Evolutionary conservation across 2,888 invertebrate species (phyloP), one percentile per base, ranked within the genome.

Genomic region (Diaphora mendica): DNA sequence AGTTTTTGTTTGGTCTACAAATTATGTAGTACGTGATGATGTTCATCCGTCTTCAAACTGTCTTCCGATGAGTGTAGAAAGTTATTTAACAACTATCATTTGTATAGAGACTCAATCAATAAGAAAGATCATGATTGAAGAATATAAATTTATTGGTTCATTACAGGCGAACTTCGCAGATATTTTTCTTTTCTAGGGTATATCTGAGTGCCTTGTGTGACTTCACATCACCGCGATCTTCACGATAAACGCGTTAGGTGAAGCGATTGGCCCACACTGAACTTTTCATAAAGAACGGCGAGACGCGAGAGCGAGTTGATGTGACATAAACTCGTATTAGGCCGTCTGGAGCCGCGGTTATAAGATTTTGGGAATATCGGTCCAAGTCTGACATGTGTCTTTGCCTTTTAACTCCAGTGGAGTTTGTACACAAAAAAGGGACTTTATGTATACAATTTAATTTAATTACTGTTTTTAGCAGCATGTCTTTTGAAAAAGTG

Each of bases 1-100:
- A 20, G 48, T 67, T 67, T 67, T 67, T 67, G 67, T 67, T 30
- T 67, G 23, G 13, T 33, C 44, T 13, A 33, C 11, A 48, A 67
- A 67, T 67, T 48, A 67, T 67, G 33, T 48, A 48, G 48, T 5
- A 48, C 33, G 33, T 30, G 30, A 67, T 62, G 33, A 11, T 23
- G 48, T 33, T 33, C 67, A 30, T 33, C 48, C 44, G 67, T 48
- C 30, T 67, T 23, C 30, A 62, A 30, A 30, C 15, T 30, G 62
- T 17, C 62, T 62, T 30, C 7, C 15, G 30, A 15, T 62, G 26
- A 62, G 26, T 62, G 30, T 62, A 30, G 30, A 62, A 26, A 30
- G 7, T 62, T 30, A 17, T 62, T 62, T 62, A 11, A 26, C 4
- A 26, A 26, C 11, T 26, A 59, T 59, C 3, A n/a, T n/a, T 55